Evolutionary conservation across 2,888 invertebrate species (phyloP), one percentile per base, ranked within the genome.

Genomic region (Hypselothyrea guttata): DNA sequence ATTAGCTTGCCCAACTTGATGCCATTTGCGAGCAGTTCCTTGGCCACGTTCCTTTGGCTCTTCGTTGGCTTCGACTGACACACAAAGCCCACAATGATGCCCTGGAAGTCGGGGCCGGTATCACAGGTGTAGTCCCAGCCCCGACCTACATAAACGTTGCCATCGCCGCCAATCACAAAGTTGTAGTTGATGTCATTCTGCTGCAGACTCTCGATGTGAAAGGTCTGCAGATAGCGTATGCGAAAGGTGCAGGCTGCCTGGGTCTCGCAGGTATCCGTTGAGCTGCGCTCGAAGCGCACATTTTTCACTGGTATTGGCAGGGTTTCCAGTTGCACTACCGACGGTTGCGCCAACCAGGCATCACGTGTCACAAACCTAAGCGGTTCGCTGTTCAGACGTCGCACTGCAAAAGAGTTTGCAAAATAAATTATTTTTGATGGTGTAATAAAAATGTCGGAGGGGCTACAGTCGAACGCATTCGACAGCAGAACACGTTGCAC

Each of bases 81-180:
- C 47, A 95, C 92, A 75, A 95, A 94, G 4, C 93, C 93, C 12
- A 95, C 92, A 0, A 93, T 93, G 27, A 94, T 92, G 75, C 94
- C 93, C 8, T 45, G n/a, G 8, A 40, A 53, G 2, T 38, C 37
- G 4, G 51, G 30, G 15, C 18, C 37, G 4, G 7, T 35, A 15
- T 51, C 93, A 0, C 95, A 95, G 42, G 92, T 90, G 54, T 88
- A 86, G 59, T 93, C 91, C 95, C 95, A 96, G 0, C 94, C 94
- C 8, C 95, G 92, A 1, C 93, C 95, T 70, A 91, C 92, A 86
- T 95, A 95, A 0, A 93, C 93, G 0, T 92, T 91, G 0, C 95
- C 95, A 78, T 95, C 95, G 3, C 94, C 95, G 0, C 94, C 95
- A 2, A 96, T 91, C 7, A 96, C 87, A 78, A 95, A 96, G 86